Conservation (phyloP, 2,113 vertebrate species). For the Rhea pennata region DNA sequence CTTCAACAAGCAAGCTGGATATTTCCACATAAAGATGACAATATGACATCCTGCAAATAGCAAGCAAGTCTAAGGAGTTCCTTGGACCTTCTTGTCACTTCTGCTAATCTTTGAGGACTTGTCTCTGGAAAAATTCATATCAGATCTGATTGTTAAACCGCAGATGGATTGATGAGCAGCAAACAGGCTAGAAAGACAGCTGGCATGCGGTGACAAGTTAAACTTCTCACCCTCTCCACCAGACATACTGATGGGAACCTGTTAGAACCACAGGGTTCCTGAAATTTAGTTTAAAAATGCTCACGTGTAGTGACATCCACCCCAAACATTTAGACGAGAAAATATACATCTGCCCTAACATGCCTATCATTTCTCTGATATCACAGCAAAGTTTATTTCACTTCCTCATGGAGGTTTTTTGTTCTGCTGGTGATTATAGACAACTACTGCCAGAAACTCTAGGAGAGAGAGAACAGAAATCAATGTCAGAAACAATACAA, state of each 20-base stretch:
- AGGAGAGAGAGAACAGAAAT: background rate
- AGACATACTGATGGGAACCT: background rate
- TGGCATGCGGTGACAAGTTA: background rate
- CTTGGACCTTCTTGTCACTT: background rate
- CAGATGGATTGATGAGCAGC: background rate
- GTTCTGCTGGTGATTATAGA: slow-evolving; percentile 62
- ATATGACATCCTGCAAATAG: background rate
- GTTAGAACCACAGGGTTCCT: background rate
- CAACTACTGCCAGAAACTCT: slow-evolving; percentile 62
- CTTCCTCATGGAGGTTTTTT: slow-evolving; percentile 60
- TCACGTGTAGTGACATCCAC: too few relatives aligned
- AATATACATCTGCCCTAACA: background rate
- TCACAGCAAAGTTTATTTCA: slow-evolving; percentile 64
- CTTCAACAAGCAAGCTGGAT: background rate
- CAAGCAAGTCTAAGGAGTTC: too few relatives aligned
- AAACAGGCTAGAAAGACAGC: background rate
- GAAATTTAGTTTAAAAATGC: background rate
- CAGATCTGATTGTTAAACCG: background rate
- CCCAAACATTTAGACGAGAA: background rate
- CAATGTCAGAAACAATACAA: background rate
- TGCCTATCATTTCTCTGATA: slow-evolving; percentile 40
- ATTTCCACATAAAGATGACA: background rate
- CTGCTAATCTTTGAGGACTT: background rate
- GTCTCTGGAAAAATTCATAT: background rate
- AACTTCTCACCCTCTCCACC: background rate